A percentile compares a stretch with the other conserved stretches of the same genome.
These are phyloP conservation scores for Rhineura floridana DNA, from an alignment of 2,113 vertebrate genomes.

Conservation along the genomic window DNA sequence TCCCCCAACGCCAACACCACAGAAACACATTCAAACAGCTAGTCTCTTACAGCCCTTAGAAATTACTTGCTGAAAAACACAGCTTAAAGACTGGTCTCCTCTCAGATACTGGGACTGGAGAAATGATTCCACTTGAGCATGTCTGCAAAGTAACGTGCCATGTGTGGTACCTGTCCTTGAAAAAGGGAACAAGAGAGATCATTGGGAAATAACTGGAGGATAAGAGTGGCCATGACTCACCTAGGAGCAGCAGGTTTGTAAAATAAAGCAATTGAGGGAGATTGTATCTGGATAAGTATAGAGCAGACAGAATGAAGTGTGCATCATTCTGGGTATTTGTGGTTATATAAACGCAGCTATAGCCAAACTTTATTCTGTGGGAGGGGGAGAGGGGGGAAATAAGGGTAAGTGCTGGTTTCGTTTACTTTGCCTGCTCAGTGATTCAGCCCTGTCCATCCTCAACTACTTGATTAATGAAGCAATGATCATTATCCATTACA, in stretches of 20 bases:
- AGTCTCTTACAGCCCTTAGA: no score
- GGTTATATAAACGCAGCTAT: background rate
- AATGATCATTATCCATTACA: slow-evolving; percentile 41
- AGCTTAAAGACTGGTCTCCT: background rate
- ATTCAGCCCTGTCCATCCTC: slow-evolving; percentile 53
- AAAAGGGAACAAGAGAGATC: background rate
- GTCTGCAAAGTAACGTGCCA: background rate
- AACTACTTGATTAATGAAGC: slow-evolving; percentile 48
- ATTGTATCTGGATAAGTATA: background rate
- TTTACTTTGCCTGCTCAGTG: slow-evolving; percentile 43
- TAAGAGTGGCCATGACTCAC: background rate
- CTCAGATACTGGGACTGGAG: background rate
- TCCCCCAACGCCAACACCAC: background rate
- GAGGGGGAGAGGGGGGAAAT: background rate
- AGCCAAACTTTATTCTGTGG: slow-evolving; percentile 11
- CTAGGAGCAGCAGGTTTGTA: background rate
- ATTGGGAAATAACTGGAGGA: background rate
- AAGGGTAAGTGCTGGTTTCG: background rate
- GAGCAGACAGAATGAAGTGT: background rate
- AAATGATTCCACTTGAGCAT: background rate
- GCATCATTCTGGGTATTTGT: background rate
- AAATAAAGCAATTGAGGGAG: background rate
- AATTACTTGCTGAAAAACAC: no score
- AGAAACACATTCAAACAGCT: background rate
- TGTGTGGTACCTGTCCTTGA: background rate